Evolutionary conservation across 1,140 invertebrate genomes (phyloP), one percentile per base, ranked within the genome.

Genomic region (Micrasema minimum): DNA sequence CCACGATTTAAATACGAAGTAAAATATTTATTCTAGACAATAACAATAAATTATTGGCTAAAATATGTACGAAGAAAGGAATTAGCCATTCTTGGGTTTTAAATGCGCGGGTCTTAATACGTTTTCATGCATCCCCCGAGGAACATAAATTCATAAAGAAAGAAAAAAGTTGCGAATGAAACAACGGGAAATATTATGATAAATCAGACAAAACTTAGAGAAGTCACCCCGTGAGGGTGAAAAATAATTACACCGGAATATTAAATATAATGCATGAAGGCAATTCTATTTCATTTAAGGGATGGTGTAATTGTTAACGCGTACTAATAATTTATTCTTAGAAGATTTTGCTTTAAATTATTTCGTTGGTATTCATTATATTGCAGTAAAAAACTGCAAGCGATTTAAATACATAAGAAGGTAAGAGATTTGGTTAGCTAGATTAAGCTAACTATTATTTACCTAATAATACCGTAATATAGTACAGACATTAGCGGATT

Each of bases 131-230:
- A 51, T 61, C 72, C 69, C 72, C 37, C 16, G 72, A 48, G 72
- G 37, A 31, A 55, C 69, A 74, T 74, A 71, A 74, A 74, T 74
- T 74, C 69, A 74, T 71, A 71, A 67, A 69, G 65, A 71, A 67
- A 68, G 65, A 67, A 74, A 70, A 65, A 67, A 71, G 14, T 51
- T 41, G 18, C 18, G 38, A 55, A 66, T 53, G 51, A 55, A 62
- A 66, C 61, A 50, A 59, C 50, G 67, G 41, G 65, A 72, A 72
- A 66, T 59, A 71, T 66, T 71, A 66, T 71, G 61, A 66, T 57
- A 66, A 71, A 23, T 38, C 62, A 65, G 53, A 45, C 14, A 37
- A 14, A 50, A 67, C 31, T 64, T 46, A 16, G 59, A 66, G 31
- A 50, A 51, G 31, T 38, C 64, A 35, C 64, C 45, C 45, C 64